A percentile compares a stretch with the other conserved stretches of the same genome.
Evolutionary conservation across 2,888 invertebrate genomes (phyloP).

Genomic region (Agonopterix arenella): DNA sequence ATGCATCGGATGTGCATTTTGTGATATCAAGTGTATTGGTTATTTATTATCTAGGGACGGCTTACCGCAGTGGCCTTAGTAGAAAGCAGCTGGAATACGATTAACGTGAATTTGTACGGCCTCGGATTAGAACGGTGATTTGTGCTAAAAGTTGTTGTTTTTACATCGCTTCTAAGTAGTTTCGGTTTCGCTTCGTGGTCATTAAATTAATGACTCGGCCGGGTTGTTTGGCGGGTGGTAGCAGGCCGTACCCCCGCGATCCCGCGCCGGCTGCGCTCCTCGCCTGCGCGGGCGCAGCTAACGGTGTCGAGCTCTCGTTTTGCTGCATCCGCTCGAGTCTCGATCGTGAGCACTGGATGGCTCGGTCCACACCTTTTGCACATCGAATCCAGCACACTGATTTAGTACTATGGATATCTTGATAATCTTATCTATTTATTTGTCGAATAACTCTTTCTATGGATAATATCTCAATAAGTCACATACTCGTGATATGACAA

Average conservation of each 20-base stretch:
- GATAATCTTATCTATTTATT: constrained; percentile 34
- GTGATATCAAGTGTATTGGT: constrained; percentile 67
- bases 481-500: constrained; percentile 9
- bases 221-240: constrained; percentile 29
- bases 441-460: constrained; percentile 33
- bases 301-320: constrained; percentile 64
- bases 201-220: constrained; percentile 39
- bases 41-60: constrained; percentile 49
- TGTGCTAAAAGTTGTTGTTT: constrained; percentile 2
- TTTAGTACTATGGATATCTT: constrained; percentile 8
- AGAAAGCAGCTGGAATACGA: constrained; percentile 33
- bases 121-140: constrained; percentile 3
- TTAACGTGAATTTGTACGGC: constrained; percentile 31
- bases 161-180: constrained; percentile 9
- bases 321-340: constrained; percentile 39
- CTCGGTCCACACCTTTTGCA: constrained; percentile 5
- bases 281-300: constrained; percentile 39
- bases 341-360: constrained; percentile 17
- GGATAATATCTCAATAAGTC: constrained; percentile 28
- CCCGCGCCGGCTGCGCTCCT: constrained; percentile 18
- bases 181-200: constrained; percentile 31
- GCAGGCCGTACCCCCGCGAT: constrained; percentile 28
- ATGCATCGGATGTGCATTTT: constrained; percentile 53
- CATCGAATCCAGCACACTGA: constrained; percentile 1
- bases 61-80: constrained; percentile 30